Evolutionary conservation across 2,888 invertebrate genomes (phyloP).

Genomic region (Diarsia brunnea): DNA sequence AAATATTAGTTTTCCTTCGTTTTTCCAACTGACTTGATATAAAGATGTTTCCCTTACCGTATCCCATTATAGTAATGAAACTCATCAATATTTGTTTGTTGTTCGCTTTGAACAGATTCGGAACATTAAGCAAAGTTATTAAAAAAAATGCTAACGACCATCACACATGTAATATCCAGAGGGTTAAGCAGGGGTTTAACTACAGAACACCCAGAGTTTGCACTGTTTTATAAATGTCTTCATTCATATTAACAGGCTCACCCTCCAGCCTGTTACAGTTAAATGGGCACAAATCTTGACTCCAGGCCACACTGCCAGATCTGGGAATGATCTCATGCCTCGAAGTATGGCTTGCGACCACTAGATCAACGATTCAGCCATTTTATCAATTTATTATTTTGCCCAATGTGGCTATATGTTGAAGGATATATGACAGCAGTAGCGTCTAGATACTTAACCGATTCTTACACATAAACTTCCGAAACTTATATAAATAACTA

Average conservation of each 20-base stretch:
- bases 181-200: neutral
- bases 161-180: neutral
- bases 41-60: neutral
- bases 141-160: neutral
- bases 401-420: too few species aligned
- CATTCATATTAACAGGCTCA: too few species aligned
- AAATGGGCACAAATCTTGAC: neutral
- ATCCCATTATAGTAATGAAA: neutral
- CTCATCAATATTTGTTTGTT: neutral
- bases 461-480: neutral
- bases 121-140: neutral
- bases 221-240: neutral
- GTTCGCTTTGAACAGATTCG: neutral
- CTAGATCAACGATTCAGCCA: neutral
- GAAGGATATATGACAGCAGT: neutral
- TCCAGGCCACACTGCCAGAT: neutral
- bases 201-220: neutral
- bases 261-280: neutral
- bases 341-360: neutral
- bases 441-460: too few species aligned
- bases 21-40: neutral
- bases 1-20: neutral
- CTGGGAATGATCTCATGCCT: neutral
- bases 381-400: neutral
- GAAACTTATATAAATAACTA: constrained; percentile 27